Percentiles rank a stretch among this genome's conserved stretches.
Evolutionary conservation across 2,888 invertebrate genomes (phyloP).

Genomic region (Phyllotreta cruciferae): DNA sequence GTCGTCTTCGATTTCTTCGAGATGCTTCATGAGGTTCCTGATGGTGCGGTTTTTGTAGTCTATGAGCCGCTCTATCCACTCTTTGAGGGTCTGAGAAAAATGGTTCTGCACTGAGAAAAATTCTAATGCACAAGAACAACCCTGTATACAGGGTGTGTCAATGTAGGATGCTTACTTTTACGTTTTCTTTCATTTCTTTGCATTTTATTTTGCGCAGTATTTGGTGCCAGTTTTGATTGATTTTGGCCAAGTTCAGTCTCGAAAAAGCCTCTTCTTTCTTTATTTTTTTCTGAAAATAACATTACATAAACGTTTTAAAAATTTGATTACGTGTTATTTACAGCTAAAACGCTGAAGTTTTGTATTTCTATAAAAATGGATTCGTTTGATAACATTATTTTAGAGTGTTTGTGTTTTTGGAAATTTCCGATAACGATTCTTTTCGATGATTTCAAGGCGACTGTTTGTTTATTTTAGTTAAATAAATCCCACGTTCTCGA

Average conservation of each 20-base stretch:
- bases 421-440: no score
- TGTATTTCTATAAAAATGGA: no score
- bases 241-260: slow-evolving; percentile 81
- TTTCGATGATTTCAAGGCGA: no score
- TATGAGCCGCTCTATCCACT: slow-evolving; percentile 69
- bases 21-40: slow-evolving; percentile 67
- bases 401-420: no score
- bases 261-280: slow-evolving; percentile 82
- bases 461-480: no score
- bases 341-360: no score
- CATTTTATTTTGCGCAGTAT: slow-evolving; percentile 79
- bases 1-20: slow-evolving; percentile 76
- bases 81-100: slow-evolving; percentile 63
- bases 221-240: slow-evolving; percentile 85
- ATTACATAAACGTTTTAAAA: no score
- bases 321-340: no score
- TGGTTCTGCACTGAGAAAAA: no score
- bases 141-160: neutral
- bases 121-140: no score
- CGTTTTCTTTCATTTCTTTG: slow-evolving; percentile 73
- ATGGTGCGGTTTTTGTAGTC: slow-evolving; percentile 74
- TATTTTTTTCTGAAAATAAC: slow-evolving; percentile 74
- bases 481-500: no score
- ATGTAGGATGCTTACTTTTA: slow-evolving; percentile 62
- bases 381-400: no score